A percentile compares a stretch with the other conserved stretches of the same genome.
Conservation (phyloP, 2,797 vertebrate genomes). For the Spinus olivaceus region DNA sequence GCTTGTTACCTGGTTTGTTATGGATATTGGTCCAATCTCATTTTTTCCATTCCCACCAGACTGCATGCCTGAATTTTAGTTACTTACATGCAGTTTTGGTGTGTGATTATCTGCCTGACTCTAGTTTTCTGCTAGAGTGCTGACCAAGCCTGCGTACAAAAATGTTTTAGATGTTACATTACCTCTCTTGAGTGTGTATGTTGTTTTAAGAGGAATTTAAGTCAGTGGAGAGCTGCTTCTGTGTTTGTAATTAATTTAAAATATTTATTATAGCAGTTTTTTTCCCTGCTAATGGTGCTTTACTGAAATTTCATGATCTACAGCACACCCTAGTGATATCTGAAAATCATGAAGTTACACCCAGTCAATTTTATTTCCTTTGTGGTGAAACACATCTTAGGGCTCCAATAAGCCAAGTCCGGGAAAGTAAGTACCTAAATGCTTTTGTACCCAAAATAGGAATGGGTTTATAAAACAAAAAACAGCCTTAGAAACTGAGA, state of each 20-base stretch:
- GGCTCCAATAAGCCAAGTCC: not conserved
- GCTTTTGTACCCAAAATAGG: not conserved
- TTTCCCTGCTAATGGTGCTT: not conserved
- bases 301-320: constrained; percentile 66
- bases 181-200: not conserved
- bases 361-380: not conserved
- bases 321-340: constrained; percentile 70
- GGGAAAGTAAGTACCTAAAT: not conserved
- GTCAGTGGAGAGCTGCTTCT: not conserved
- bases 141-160: not conserved
- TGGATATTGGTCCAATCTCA: not conserved
- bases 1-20: not conserved
- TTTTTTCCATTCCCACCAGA: not conserved
- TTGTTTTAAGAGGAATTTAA: not conserved
- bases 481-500: not conserved
- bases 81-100: not conserved
- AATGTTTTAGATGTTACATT: not conserved
- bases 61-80: not conserved
- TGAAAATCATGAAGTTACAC: not conserved
- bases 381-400: not conserved
- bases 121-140: not conserved
- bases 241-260: not conserved
- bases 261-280: not conserved
- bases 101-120: not conserved
- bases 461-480: not conserved